Conservation (phyloP, 2,797 vertebrate species). For the Iguana delicatissima region DNA sequence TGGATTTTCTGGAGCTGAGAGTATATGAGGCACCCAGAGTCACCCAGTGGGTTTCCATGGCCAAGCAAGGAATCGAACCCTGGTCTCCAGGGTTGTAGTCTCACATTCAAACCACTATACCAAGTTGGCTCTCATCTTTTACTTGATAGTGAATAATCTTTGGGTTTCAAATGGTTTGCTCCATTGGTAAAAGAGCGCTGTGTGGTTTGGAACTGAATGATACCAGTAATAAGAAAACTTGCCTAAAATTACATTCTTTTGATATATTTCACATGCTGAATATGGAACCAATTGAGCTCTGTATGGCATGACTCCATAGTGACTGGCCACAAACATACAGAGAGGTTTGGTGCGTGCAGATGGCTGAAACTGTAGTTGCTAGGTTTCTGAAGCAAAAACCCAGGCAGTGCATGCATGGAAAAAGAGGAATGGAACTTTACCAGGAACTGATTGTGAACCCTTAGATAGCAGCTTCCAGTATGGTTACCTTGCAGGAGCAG, state of each 20-base stretch:
- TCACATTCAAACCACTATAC: no score
- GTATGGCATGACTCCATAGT: background rate
- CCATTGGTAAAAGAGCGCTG: background rate
- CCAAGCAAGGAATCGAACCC: no score
- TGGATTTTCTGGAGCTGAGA: no score
- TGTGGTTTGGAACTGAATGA: slow-evolving; percentile 36
- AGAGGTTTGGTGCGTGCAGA: background rate
- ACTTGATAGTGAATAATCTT: background rate
- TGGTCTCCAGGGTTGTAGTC: no score
- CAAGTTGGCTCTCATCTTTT: no score
- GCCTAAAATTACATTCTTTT: slow-evolving; percentile 22
- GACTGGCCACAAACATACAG: slow-evolving; percentile 9
- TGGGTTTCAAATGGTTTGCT: background rate
- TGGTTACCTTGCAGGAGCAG: background rate
- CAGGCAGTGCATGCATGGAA: background rate
- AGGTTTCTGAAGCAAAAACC: background rate
- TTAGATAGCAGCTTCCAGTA: background rate
- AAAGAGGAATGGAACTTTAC: background rate
- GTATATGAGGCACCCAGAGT: no score
- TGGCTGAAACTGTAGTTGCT: background rate
- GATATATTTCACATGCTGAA: background rate
- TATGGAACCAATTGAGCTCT: slow-evolving; percentile 2
- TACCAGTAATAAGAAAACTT: slow-evolving; percentile 23
- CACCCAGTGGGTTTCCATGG: no score
- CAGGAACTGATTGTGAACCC: background rate